phyloP scores from a whole-genome alignment of 2,888 invertebrate genomes.

The Imbricaverruca yamaguchii region DNA sequence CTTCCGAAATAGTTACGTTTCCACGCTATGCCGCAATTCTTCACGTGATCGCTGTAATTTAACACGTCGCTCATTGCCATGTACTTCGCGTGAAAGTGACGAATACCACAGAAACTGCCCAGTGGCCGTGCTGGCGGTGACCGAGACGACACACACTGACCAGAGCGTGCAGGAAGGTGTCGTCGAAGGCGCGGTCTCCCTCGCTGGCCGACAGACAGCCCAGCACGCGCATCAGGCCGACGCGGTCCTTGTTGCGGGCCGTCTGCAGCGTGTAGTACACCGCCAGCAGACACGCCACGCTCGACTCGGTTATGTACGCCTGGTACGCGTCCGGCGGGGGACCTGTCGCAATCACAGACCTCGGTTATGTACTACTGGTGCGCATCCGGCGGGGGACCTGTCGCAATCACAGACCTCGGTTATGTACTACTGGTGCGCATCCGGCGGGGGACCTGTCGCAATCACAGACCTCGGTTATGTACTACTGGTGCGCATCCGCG shows the following conservation, averaged over 20 bases:
- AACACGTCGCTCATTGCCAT: too few species aligned
- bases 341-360: slow-evolving; percentile 45
- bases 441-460: slow-evolving; percentile 67
- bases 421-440: slow-evolving; percentile 78
- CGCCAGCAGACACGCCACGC: slow-evolving; percentile 82
- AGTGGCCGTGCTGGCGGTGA: too few species aligned
- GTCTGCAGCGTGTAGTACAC: slow-evolving; percentile 92
- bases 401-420: slow-evolving; percentile 25
- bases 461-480: slow-evolving; percentile 40
- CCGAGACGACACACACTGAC: slow-evolving; percentile 42
- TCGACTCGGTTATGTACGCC: slow-evolving; percentile 60
- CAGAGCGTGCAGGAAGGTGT: slow-evolving; percentile 87
- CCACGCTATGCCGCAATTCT: too few species aligned
- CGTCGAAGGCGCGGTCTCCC: slow-evolving; percentile 86
- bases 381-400: slow-evolving; percentile 81
- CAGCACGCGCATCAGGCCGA: slow-evolving; percentile 74
- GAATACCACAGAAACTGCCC: too few species aligned
- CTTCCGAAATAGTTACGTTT: too few species aligned
- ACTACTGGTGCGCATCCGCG: slow-evolving; percentile 86
- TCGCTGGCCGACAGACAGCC: slow-evolving; percentile 84
- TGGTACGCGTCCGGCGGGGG: slow-evolving; percentile 89
- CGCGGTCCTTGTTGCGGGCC: slow-evolving; percentile 69
- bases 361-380: slow-evolving; percentile 65
- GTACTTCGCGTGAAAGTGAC: too few species aligned
- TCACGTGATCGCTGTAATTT: too few species aligned